Percentiles rank a stretch among this genome's conserved stretches.
Evolutionary conservation across 2,113 vertebrate genomes (phyloP).

Genomic region (Scortum barcoo): DNA sequence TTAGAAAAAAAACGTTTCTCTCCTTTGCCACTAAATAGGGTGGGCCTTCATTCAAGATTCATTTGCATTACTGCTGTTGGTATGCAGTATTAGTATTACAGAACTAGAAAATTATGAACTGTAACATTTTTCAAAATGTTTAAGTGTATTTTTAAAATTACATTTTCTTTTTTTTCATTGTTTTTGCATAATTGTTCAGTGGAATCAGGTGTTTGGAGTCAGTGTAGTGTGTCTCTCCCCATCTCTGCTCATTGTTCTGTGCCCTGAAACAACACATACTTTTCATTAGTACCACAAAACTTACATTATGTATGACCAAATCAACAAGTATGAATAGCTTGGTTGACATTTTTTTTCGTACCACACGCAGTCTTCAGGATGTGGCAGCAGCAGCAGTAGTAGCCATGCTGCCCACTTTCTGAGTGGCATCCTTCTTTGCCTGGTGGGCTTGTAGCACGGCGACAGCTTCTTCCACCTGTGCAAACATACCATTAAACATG

Average conservation of each 20-base stretch:
- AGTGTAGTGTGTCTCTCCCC: conserved; percentile 45
- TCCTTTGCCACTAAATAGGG: conserved; percentile 69
- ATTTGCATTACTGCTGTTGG: conserved; percentile 60
- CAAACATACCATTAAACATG: not conserved
- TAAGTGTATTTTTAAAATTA: conserved; percentile 72
- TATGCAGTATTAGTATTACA: conserved; percentile 70
- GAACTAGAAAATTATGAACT: conserved; percentile 77
- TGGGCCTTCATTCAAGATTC: conserved; percentile 54
- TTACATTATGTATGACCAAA: not conserved
- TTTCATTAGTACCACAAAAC: conserved; percentile 28
- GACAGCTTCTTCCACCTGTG: conserved; percentile 96
- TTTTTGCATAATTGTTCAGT: conserved; percentile 62
- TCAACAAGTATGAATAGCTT: not conserved
- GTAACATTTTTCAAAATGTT: conserved; percentile 71
- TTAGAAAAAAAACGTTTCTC: conserved; percentile 67
- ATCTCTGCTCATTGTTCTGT: conserved; percentile 33
- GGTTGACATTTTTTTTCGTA: conserved; percentile 24
- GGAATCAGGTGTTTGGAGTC: conserved; percentile 45
- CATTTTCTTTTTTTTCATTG: conserved; percentile 46
- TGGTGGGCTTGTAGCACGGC: conserved; percentile 98
- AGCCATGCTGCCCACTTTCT: conserved; percentile 92
- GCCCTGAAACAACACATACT: conserved; percentile 65
- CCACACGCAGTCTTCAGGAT: conserved; percentile 85
- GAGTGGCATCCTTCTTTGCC: conserved; percentile 98
- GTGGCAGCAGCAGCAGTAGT: conserved; percentile 90